Conservation (phyloP, 2,113 vertebrate species). For the Pangasianodon hypophthalmus region DNA sequence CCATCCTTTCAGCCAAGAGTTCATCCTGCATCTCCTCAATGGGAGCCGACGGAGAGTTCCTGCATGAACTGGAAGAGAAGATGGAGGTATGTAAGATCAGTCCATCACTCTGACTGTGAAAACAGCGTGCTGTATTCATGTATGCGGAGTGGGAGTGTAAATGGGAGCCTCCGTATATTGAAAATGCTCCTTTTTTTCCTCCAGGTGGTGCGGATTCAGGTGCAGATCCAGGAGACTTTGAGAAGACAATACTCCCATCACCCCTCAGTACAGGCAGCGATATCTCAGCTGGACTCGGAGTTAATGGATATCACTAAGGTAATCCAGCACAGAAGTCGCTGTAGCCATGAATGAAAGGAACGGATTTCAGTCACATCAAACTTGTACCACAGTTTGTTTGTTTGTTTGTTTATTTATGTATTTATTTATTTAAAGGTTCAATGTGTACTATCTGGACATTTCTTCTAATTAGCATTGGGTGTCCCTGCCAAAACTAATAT, state of each 20-base stretch:
- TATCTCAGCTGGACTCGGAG: conserved; percentile 90
- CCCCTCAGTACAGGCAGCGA: conserved; percentile 87
- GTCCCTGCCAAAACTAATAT: neutral
- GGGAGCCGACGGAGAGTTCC: conserved; percentile 93
- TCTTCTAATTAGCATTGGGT: neutral
- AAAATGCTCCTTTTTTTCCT: neutral
- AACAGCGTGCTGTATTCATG: neutral
- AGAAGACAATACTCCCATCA: conserved; percentile 87
- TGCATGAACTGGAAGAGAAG: conserved; percentile 95
- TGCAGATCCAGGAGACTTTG: conserved; percentile 93
- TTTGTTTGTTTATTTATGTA: too few species aligned
- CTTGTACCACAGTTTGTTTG: too few species aligned
- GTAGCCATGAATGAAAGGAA: neutral
- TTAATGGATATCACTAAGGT: conserved; percentile 98
- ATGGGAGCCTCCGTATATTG: neutral
- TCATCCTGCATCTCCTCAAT: conserved; percentile 87
- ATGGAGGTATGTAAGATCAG: conserved; percentile 83
- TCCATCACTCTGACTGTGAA: too few species aligned
- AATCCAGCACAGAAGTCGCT: neutral
- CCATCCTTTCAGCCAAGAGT: conserved; percentile 96
- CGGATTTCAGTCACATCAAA: neutral
- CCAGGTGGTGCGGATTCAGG: conserved; percentile 94
- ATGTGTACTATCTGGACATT: neutral
- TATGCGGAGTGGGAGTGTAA: neutral
- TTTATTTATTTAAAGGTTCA: too few species aligned